Conservation (phyloP, 1,140 invertebrate species). For the Leptopilina clavipes region DNA sequence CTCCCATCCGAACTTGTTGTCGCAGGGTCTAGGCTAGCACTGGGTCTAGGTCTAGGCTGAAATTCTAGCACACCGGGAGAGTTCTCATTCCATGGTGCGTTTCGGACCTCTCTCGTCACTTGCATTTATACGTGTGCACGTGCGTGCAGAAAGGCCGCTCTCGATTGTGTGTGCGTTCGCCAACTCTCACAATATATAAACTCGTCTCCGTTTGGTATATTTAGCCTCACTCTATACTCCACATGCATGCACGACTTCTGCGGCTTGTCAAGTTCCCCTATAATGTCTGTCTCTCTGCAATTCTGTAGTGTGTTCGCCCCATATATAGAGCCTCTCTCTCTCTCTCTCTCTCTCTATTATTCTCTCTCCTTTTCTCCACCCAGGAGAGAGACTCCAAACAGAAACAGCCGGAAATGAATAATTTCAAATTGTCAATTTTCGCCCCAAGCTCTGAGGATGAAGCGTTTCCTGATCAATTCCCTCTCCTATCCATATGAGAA, state of each 20-base stretch:
- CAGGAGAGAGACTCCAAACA: too few species aligned
- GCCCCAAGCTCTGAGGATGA: constrained; percentile 43
- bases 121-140: background rate
- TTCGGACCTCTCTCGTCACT: constrained; percentile 31
- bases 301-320: constrained; percentile 41
- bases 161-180: background rate
- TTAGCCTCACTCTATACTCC: constrained; percentile 47
- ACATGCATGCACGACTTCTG: constrained; percentile 40
- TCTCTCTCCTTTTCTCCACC: background rate
- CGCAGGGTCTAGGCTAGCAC: constrained; percentile 68
- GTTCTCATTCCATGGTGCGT: constrained; percentile 23
- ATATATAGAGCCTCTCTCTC: constrained; percentile 43
- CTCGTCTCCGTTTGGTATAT: constrained; percentile 40
- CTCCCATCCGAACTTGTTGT: background rate
- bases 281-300: too few species aligned
- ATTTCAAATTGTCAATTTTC: constrained; percentile 72
- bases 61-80: constrained; percentile 56
- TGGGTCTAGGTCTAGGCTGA: constrained; percentile 73
- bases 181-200: background rate
- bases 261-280: background rate
- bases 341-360: too few species aligned
- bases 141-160: too few species aligned
- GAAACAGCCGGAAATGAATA: constrained; percentile 71
- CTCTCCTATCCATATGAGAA: constrained; percentile 37
- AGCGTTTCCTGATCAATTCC: constrained; percentile 43